Evolutionary conservation across 2,888 invertebrate genomes (phyloP).

Genomic region (Odontothrips loti): DNA sequence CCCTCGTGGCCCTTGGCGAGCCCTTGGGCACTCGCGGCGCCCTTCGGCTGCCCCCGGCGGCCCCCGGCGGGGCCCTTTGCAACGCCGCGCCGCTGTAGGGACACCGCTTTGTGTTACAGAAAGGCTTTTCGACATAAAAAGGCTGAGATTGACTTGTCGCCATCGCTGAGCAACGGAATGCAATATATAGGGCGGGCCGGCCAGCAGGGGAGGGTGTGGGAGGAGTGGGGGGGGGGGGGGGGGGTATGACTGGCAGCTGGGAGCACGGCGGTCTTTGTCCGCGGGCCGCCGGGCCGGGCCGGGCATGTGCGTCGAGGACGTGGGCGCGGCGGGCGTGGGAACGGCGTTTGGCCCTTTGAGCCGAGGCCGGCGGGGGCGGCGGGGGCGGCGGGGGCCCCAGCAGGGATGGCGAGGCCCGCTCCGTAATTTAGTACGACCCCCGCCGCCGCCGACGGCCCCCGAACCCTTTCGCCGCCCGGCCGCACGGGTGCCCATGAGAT

Average conservation of each 20-base stretch:
- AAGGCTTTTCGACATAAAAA: slow-evolving; percentile 23
- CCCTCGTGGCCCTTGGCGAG: background rate
- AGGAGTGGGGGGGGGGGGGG: background rate
- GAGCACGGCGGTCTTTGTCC: background rate
- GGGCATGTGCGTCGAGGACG: no score
- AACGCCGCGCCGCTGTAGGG: background rate
- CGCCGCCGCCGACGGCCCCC: no score
- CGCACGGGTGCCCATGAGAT: no score
- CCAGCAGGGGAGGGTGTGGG: background rate
- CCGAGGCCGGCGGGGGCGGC: no score
- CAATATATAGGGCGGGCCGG: background rate
- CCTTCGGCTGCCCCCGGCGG: background rate
- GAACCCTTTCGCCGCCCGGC: no score
- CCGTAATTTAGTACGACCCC: no score
- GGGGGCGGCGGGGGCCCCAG: no score
- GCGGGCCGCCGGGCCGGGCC: background rate
- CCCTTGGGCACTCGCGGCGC: no score
- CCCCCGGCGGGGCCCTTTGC: background rate
- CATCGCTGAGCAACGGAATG: slow-evolving; percentile 9
- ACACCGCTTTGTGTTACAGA: slow-evolving; percentile 18
- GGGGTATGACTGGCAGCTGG: background rate
- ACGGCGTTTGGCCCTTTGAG: no score
- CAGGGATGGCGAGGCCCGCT: no score
- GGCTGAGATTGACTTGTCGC: slow-evolving; percentile 24
- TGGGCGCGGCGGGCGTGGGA: no score